phyloP scores from a whole-genome alignment of 2,113 vertebrate genomes.

The Glareola pratincola region DNA sequence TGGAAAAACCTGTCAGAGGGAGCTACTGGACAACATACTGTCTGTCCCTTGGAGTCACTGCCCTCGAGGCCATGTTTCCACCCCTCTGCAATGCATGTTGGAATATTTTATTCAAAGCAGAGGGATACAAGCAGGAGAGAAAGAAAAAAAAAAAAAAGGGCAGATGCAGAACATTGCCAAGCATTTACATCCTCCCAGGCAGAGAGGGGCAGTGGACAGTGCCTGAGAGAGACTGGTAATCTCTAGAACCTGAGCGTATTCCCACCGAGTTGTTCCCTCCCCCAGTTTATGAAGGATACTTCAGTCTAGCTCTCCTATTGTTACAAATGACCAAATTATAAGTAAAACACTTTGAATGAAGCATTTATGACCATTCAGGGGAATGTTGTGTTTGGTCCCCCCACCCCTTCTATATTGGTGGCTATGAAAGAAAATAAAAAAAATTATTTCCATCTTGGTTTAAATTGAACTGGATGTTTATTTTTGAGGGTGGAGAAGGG shows the following conservation, averaged over 20 bases:
- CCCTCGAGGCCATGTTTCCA: neutral
- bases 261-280: neutral
- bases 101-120: neutral
- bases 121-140: neutral
- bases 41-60: neutral
- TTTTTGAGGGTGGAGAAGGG: neutral
- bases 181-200: neutral
- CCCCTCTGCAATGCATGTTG: neutral
- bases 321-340: neutral
- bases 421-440: neutral
- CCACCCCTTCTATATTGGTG: accelerated
- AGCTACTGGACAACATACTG: accelerated
- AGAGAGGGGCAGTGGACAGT: neutral
- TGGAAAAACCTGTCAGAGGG: neutral
- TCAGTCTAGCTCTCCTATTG: neutral
- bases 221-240: neutral
- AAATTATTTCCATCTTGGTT: neutral
- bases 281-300: neutral
- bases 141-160: neutral
- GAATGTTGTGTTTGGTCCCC: neutral
- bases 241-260: neutral
- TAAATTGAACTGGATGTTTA: neutral
- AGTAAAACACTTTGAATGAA: neutral
- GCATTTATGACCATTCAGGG: neutral
- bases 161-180: neutral